Evolutionary conservation across 2,888 invertebrate species (phyloP).

Genomic region (Agonopterix subpropinquella): DNA sequence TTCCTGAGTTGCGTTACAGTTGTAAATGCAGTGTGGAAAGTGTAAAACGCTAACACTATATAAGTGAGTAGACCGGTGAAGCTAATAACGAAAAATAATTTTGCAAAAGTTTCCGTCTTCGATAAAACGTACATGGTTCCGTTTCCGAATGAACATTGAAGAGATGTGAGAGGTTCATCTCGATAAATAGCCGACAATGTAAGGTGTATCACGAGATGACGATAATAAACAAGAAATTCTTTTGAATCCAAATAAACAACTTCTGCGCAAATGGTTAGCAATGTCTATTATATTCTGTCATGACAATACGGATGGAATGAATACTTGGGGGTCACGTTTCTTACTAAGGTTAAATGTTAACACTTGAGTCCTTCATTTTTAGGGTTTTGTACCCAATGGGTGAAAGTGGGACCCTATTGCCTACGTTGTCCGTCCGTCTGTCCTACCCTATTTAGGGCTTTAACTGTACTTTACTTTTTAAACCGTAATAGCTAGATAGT

Average conservation of each 20-base stretch:
- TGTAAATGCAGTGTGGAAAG: constrained; percentile 40
- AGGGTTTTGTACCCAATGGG: too few relatives aligned
- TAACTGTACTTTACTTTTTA: too few relatives aligned
- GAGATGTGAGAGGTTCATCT: constrained; percentile 20
- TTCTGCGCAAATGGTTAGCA: constrained; percentile 8
- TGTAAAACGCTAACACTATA: constrained; percentile 42
- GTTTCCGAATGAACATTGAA: constrained; percentile 21
- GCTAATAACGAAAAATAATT: constrained; percentile 53
- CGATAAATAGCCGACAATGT: constrained; percentile 27
- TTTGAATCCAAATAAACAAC: constrained; percentile 37
- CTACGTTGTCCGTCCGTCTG: too few relatives aligned
- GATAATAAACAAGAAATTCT: constrained; percentile 43
- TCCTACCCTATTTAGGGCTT: too few relatives aligned
- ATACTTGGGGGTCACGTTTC: not conserved
- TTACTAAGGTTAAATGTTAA: not conserved
- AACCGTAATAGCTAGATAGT: too few relatives aligned
- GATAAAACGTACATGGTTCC: constrained; percentile 37
- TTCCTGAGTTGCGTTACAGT: constrained; percentile 22
- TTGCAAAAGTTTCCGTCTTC: constrained; percentile 41
- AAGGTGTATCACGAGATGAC: constrained; percentile 24
- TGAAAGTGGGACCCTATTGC: too few relatives aligned
- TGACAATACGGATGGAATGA: too few relatives aligned
- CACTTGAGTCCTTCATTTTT: too few relatives aligned
- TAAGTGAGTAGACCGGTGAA: constrained; percentile 48
- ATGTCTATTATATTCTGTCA: not conserved